These are phyloP conservation scores for Ibidorhyncha struthersii DNA, from an alignment of 2,113 vertebrate genomes.

Conservation along the genomic window DNA sequence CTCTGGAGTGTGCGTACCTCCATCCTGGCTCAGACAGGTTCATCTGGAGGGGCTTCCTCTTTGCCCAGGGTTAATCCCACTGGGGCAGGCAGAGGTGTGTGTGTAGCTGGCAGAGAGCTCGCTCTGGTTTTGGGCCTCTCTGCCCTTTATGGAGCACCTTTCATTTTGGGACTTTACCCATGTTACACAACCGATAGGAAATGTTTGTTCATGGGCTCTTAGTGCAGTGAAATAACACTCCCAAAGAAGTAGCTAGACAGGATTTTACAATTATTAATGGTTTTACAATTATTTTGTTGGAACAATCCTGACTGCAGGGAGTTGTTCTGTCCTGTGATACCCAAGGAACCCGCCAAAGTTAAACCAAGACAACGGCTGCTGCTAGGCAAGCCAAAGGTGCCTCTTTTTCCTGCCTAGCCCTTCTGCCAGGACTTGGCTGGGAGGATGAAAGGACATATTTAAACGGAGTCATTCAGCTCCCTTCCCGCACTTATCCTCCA, in stretches of 20 bases:
- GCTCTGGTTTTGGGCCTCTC: not conserved
- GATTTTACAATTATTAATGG: not conserved
- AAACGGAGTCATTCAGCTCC: not conserved
- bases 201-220: not conserved
- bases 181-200: not conserved
- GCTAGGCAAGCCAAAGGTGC: not conserved
- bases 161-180: not conserved
- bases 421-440: not conserved
- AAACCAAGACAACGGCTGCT: not conserved
- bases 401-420: not conserved
- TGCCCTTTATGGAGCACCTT: not conserved
- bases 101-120: not conserved
- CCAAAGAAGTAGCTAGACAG: not conserved
- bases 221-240: not conserved
- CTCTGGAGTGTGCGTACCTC: not conserved
- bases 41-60: not conserved
- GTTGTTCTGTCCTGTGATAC: not conserved
- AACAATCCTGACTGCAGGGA: not conserved
- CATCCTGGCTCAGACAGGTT: not conserved
- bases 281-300: not conserved
- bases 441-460: not conserved
- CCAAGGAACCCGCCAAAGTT: not conserved
- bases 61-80: not conserved
- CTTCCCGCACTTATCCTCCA: not conserved
- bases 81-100: not conserved